A percentile compares a stretch with the other conserved stretches of the same genome.
Conservation (phyloP, 2,113 vertebrate genomes). For the Chloroceryle aenea region DNA sequence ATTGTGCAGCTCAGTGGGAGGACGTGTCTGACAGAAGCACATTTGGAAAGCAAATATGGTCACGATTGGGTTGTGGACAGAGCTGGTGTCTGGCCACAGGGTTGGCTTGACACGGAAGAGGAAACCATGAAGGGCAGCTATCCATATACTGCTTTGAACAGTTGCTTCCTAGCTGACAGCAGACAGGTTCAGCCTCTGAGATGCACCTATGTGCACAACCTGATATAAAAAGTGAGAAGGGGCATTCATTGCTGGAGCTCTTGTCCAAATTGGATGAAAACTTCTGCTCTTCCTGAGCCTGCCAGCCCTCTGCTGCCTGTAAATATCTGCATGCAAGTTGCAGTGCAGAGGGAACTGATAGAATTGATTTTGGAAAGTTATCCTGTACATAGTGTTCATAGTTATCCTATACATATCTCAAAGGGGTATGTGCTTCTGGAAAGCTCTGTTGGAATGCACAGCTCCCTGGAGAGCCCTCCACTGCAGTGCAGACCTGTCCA, state of each 20-base stretch:
- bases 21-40: neutral
- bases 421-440: neutral
- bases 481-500: rapidly evolving
- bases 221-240: neutral
- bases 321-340: neutral
- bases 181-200: neutral
- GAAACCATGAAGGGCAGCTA: neutral
- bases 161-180: neutral
- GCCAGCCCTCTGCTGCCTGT: neutral
- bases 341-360: rapidly evolving
- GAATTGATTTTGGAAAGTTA: neutral
- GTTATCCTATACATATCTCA: rapidly evolving
- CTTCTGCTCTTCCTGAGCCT: neutral
- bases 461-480: neutral
- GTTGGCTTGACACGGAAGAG: neutral
- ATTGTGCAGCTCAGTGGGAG: neutral
- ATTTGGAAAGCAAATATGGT: neutral
- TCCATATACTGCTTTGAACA: neutral
- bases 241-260: neutral
- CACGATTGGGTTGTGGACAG: neutral
- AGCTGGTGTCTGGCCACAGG: neutral
- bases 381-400: rapidly evolving
- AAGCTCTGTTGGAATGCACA: rapidly evolving
- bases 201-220: neutral
- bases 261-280: neutral